phyloP scores from a whole-genome alignment of 2,113 vertebrate species.

The Bettongia penicillata region DNA sequence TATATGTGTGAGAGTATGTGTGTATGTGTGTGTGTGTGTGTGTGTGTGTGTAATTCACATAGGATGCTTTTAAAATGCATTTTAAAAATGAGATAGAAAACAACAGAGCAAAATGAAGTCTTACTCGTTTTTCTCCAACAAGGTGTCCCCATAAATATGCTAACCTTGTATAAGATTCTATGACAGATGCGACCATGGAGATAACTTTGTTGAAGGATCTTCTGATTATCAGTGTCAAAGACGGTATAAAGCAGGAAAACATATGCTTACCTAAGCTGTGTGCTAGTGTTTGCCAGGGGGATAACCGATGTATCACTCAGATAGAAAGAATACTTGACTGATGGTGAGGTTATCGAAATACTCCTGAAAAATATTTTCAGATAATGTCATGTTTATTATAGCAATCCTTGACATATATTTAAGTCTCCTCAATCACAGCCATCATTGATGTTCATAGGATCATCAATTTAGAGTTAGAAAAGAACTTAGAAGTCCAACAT shows the following conservation, averaged over 20 bases:
- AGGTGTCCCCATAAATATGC: neutral
- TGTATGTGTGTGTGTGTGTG: too few species aligned
- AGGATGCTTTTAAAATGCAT: neutral
- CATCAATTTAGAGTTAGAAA: neutral
- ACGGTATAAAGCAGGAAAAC: neutral
- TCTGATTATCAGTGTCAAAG: neutral
- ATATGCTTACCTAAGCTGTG: neutral
- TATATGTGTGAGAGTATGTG: too few species aligned
- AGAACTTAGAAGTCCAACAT: neutral
- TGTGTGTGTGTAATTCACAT: neutral
- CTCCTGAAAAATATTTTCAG: neutral
- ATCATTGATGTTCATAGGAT: neutral
- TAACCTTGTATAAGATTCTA: neutral
- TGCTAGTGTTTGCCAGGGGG: neutral
- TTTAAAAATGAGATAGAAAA: neutral
- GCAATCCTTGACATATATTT: neutral
- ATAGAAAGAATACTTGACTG: neutral
- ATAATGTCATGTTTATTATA: neutral
- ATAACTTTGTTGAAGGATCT: neutral
- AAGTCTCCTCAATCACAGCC: neutral
- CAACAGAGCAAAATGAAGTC: neutral
- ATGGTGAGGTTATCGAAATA: neutral
- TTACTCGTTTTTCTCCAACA: neutral
- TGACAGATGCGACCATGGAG: neutral
- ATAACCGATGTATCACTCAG: neutral